A percentile compares a stretch with the other conserved stretches of the same genome.
These are phyloP conservation scores for Campoletis sonorensis DNA, from an alignment of 1,140 invertebrate genomes.

Conservation along the genomic window DNA sequence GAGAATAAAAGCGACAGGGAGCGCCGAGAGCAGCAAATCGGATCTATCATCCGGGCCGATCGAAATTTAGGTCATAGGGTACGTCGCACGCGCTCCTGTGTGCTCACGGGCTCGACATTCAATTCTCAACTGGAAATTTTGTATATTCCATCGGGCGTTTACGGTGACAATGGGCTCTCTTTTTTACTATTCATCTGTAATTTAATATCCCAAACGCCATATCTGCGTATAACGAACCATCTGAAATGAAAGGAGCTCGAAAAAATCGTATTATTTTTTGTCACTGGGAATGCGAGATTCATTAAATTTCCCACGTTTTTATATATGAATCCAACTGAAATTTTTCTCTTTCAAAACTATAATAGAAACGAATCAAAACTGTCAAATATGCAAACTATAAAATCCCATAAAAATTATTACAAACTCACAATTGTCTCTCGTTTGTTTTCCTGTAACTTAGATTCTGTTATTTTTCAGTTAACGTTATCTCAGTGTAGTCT, in stretches of 20 bases:
- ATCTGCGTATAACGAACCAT: background rate
- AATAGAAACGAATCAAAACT: too few relatives aligned
- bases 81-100: constrained; percentile 19
- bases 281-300: too few relatives aligned
- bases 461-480: too few relatives aligned
- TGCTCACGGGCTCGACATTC: background rate
- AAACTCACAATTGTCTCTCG: too few relatives aligned
- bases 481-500: too few relatives aligned
- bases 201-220: background rate
- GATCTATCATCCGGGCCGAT: constrained; percentile 35
- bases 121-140: background rate
- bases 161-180: background rate
- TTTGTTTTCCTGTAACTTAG: too few relatives aligned
- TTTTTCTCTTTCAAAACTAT: too few relatives aligned
- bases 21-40: constrained; percentile 1
- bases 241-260: background rate
- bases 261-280: too few relatives aligned
- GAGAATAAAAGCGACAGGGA: background rate
- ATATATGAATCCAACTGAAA: too few relatives aligned
- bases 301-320: too few relatives aligned
- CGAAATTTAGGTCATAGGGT: constrained; percentile 42
- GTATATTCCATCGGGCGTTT: background rate
- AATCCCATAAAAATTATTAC: too few relatives aligned
- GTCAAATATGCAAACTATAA: too few relatives aligned
- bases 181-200: background rate